Evolutionary conservation across 2,888 invertebrate genomes (phyloP), one percentile per base, ranked within the genome.

Genomic region (Stomorhina lunata): DNA sequence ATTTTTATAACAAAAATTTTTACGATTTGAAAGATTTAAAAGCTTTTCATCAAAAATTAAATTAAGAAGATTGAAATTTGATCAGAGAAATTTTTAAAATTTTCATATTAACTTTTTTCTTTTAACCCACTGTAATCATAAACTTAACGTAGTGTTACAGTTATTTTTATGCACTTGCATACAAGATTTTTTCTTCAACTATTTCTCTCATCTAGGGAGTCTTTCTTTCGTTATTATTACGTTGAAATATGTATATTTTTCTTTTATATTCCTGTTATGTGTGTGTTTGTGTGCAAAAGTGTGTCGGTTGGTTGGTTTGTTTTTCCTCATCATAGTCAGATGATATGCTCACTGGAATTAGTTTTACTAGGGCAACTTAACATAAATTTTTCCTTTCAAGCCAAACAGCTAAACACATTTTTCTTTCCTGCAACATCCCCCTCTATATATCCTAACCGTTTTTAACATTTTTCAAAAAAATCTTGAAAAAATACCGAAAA

Each of bases 291-390:
- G n/a, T n/a, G n/a, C n/a, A n/a, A 15, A 6, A 63, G 29, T 29
- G 7, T 6, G 29, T 4, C 22, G 5, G 12, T 4, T 25, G 7
- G 2, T 55, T 15, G 37, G 17, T 43, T 53, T 22, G 22, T 10
- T 25, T 71, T 55, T 9, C 10, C 20, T 55, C 2, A 40, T 17
- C 25, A 20, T 57, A 43, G 15, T 34, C 65, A 50, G 17, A 48
- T 65, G 37, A 68, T 57, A 22, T 48, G 45, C 71, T 40, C 25
- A 27, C 48, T 48, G 65, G 78, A 57, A 79, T 79, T 79, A 71
- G 78, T 82, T 57, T 82, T 82, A 75, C 50, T 78, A 57, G 73
- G 75, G 75, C 81, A 82, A 79, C 73, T 78, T 69, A 75, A 65
- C 75, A 79, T 79, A 82, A 57, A 75, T 79, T 75, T 79, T 57